A percentile compares a stretch with the other conserved stretches of the same genome.
These are phyloP conservation scores for Gallinago undulata DNA, from an alignment of 2,113 vertebrate species.

Conservation along the genomic window DNA sequence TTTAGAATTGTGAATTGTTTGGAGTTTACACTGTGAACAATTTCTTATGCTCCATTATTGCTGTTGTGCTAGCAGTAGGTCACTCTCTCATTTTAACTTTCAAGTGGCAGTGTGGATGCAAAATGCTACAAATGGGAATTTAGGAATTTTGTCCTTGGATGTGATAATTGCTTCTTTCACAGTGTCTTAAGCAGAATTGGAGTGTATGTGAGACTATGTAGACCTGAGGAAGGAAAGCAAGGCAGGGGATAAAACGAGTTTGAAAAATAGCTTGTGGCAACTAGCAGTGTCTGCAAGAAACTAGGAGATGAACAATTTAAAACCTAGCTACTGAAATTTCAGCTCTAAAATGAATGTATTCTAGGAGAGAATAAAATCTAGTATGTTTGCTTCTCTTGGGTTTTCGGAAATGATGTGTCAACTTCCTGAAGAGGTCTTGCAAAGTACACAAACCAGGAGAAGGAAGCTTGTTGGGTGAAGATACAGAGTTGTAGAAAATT, in stretches of 20 bases:
- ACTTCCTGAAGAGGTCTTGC: neutral
- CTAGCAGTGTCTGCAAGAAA: neutral
- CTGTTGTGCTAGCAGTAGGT: neutral
- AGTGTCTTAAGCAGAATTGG: neutral
- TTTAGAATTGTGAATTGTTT: neutral
- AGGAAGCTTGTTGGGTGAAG: neutral
- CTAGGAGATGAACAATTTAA: neutral
- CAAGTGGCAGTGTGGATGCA: neutral
- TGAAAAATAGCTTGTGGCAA: neutral
- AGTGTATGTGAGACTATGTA: neutral
- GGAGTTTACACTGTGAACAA: neutral
- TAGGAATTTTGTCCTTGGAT: neutral
- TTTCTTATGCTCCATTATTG: neutral
- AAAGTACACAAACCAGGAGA: neutral
- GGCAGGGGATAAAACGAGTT: neutral
- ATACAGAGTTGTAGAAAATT: neutral
- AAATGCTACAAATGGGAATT: neutral
- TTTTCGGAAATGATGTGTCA: neutral
- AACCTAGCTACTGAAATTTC: neutral
- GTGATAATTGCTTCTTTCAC: neutral
- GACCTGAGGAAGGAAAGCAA: neutral
- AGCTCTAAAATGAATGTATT: neutral
- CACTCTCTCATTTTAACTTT: neutral
- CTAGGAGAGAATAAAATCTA: neutral
- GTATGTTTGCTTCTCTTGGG: neutral